Conservation (phyloP, 1,140 invertebrate genomes). For the Onthophagus taurus region DNA sequence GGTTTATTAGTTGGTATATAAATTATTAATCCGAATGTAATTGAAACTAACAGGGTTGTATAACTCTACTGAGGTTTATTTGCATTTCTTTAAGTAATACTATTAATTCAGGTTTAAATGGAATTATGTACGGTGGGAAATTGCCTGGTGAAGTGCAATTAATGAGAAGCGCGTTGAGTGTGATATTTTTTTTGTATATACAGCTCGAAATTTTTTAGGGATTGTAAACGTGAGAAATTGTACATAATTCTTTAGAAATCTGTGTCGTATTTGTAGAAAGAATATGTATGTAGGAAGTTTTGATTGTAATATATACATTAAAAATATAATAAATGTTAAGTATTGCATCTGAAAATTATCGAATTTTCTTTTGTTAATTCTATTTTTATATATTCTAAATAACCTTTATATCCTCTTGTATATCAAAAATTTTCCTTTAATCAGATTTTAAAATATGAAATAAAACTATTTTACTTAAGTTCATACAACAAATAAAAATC, state of each 20-base stretch:
- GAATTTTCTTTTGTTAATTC: not conserved
- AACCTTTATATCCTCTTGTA: no score
- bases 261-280: conserved; percentile 13
- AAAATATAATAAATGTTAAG: conserved; percentile 14
- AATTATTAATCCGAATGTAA: conserved; percentile 14
- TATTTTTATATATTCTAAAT: not conserved
- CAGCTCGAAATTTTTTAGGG: conserved; percentile 13
- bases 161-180: conserved; percentile 12
- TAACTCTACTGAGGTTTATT: conserved; percentile 13
- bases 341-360: conserved; percentile 12
- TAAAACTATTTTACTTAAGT: no score
- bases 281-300: conserved; percentile 12
- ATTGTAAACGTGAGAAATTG: conserved; percentile 13
- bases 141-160: conserved; percentile 14
- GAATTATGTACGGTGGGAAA: conserved; percentile 13
- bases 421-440: no score
- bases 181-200: conserved; percentile 15
- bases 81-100: conserved; percentile 12
- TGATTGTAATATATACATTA: conserved; percentile 13
- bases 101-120: conserved; percentile 13
- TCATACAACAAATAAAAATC: no score
- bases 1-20: conserved; percentile 12
- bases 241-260: conserved; percentile 15
- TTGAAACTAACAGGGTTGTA: conserved; percentile 13
- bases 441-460: no score